A percentile compares a stretch with the other conserved stretches of the same genome.
Conservation (phyloP, 2,113 vertebrate genomes). For the Chlorodrepanis virens region DNA sequence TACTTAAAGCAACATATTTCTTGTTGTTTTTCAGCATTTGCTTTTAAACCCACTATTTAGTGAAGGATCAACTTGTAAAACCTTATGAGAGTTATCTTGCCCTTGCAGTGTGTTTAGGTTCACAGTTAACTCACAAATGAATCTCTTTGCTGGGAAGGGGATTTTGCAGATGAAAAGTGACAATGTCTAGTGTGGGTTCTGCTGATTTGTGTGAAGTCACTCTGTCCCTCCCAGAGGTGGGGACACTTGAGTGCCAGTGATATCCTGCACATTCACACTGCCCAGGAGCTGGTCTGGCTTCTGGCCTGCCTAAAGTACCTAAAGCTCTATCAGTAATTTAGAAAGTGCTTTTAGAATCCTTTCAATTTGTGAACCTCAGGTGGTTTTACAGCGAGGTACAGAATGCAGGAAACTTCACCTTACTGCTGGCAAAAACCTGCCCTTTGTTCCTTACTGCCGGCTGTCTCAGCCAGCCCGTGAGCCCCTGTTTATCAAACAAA, state of each 20-base stretch:
- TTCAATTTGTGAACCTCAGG: background rate
- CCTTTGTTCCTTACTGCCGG: background rate
- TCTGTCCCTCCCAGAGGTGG: background rate
- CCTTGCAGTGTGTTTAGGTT: background rate
- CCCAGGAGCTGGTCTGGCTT: background rate
- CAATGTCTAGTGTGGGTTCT: too few species aligned
- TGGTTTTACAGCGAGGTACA: background rate
- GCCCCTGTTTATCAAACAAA: fast-evolving
- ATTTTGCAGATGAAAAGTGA: background rate
- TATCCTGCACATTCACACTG: background rate
- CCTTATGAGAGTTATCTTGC: background rate
- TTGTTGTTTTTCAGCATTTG: background rate
- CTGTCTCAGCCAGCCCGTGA: fast-evolving
- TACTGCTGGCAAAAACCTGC: fast-evolving
- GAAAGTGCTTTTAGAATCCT: background rate
- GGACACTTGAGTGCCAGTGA: background rate
- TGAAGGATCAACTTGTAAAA: background rate
- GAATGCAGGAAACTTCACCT: background rate
- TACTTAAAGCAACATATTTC: background rate
- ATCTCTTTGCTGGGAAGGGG: background rate
- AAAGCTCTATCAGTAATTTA: background rate
- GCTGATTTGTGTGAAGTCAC: background rate
- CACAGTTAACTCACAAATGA: background rate
- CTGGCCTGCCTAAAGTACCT: background rate
- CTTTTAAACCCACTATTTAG: background rate